Evolutionary conservation across 1,140 invertebrate genomes (phyloP), one percentile per base, ranked within the genome.

Genomic region (Temnothorax longispinosus): DNA sequence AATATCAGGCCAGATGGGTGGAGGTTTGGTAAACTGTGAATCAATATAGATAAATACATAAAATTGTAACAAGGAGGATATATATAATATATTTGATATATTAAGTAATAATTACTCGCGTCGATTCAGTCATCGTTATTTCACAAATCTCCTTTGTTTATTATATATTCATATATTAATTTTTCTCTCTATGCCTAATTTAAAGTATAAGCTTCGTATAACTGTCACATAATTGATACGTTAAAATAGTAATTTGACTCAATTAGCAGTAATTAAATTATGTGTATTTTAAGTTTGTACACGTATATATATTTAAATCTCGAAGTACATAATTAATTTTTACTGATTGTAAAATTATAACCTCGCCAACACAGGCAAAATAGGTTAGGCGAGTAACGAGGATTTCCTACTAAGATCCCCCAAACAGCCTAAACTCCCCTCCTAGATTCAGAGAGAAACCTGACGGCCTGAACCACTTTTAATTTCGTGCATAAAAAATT

Each of bases 1-100:
- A 41, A 96, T 94, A 56, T 96, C 95, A 38, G 96, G 94, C 81
- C 97, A 93, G 77, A 97, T 95, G 13, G 97, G 96, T 56, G 97
- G 96, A 64, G 96, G 92, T 3, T 95, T 96, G 90, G 95, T 94
- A 47, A 96, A 32, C 93, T 95, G 62, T 71, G 80, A 91, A 32
- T 38, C 13, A 21, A 54, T 15, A 47, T 35, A 35, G 13, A 38
- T 41, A 72, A 44, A 44, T 72, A 8, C 2, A 77, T 7, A 50
- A 60, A 62, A 38, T 38, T 58, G 41, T 38, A 62, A 41, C 27
- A 62, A 11, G 3, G 21, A 44, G 6, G 3, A 2, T n/a, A n/a
- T n/a, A 44, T 44, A 27, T 13, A 41, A 78, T 21, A 47, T 15
- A 50, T 47, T 47, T 47, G 1, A 80, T 62, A 38, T 38, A 38